These are phyloP conservation scores for Tinamus guttatus DNA, from an alignment of 2,113 vertebrate species.

Conservation along the genomic window DNA sequence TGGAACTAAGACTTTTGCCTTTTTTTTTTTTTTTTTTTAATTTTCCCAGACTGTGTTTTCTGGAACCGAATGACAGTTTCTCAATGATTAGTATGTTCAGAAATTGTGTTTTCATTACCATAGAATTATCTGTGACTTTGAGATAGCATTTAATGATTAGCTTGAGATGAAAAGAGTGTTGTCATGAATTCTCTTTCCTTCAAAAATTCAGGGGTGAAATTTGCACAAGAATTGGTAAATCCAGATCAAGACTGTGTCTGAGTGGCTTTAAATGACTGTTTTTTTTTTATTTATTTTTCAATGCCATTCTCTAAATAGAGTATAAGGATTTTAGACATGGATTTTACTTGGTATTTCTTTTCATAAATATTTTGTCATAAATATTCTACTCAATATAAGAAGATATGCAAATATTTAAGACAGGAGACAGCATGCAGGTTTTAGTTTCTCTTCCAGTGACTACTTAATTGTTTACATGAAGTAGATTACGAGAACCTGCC, in stretches of 20 bases:
- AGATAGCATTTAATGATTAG: neutral
- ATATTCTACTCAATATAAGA: neutral
- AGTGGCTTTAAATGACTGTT: neutral
- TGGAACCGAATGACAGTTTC: neutral
- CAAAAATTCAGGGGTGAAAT: neutral
- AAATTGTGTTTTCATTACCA: neutral
- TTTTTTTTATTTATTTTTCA: neutral
- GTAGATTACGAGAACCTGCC: neutral
- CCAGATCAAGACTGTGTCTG: neutral
- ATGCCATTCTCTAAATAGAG: neutral
- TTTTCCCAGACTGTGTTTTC: neutral
- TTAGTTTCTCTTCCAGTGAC: slow-evolving; percentile 2
- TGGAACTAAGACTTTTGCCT: neutral
- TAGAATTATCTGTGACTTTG: fast-evolving
- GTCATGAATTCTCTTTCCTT: neutral
- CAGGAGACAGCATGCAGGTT: neutral
- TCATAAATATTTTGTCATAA: neutral
- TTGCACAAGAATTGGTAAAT: neutral
- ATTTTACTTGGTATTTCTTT: neutral
- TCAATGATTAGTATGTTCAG: neutral
- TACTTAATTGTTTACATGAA: slow-evolving; percentile 25
- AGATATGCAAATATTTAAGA: neutral
- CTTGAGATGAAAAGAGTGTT: neutral
- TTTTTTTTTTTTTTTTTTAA: too few relatives aligned
- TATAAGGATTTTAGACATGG: neutral